Evolutionary conservation across 2,888 invertebrate genomes (phyloP), one percentile per base, ranked within the genome.

Genomic region (Lathronympha strigana): DNA sequence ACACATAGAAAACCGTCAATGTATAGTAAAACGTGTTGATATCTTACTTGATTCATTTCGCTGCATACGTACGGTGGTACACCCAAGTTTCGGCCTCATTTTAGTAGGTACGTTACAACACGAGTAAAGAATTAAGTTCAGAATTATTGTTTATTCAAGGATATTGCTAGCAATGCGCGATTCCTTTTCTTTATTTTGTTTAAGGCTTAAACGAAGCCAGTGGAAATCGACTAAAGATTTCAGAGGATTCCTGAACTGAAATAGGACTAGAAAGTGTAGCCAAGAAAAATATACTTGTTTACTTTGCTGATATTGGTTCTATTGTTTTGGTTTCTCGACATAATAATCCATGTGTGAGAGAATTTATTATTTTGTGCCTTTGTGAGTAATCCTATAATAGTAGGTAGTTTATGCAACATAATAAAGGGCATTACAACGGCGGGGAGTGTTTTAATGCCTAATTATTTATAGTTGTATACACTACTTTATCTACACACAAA

Each of bases 121-220:
- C 57, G 67, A 51, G 54, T 64, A 49, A 55, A 54, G 64, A 64
- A 68, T 68, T 68, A 68, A 61, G 51, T 64, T 64, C 61, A 38
- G 57, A 50, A 64, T 53, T 64, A 64, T 68, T 68, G 61, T 64
- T 68, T 68, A 68, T 64, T 68, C 51, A 64, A 57, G 23, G 64
- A 50, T 51, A 61, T 61, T 54, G 61, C 31, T 38, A 61, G 40
- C 47, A 51, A 54, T 58, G 25, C 33, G 33, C 45, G 11, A 54
- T 49, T 61, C 9, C 8, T 66, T 51, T 50, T 25, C 21, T 57
- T 38, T 54, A 17, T 55, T 33, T 58, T 19, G 31, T 55, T 25
- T 47, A 50, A 11, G 15, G 31, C 31, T 50, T 43, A 63, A 11
- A 21, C 21, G 4, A 33, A 33, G 33, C 11, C 11, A 3, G 19